phyloP scores from a whole-genome alignment of 1,140 invertebrate species.

The Dufourea novaeangliae region DNA sequence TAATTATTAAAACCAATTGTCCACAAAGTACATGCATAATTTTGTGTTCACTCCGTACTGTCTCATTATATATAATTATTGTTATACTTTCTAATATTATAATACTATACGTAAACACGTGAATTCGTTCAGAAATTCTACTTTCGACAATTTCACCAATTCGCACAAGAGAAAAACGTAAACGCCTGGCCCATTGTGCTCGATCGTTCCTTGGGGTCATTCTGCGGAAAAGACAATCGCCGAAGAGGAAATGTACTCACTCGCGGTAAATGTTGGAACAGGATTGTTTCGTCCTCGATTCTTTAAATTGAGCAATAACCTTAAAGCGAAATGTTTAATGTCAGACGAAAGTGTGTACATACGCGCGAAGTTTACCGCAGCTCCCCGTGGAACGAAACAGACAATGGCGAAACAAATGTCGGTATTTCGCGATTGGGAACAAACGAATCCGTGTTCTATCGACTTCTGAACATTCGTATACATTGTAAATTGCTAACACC shows the following conservation, averaged over 20 bases:
- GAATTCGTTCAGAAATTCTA: neutral
- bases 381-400: neutral
- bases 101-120: neutral
- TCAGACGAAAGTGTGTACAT: neutral
- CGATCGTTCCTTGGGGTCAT: neutral
- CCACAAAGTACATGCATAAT: too few relatives aligned
- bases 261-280: neutral
- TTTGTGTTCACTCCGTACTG: too few relatives aligned
- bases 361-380: neutral
- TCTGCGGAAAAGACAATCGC: conserved; percentile 1
- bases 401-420: neutral
- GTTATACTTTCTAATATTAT: too few relatives aligned
- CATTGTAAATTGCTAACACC: too few relatives aligned
- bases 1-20: too few relatives aligned
- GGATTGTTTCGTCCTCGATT: conserved; percentile 21
- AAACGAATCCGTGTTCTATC: neutral
- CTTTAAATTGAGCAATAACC: conserved; percentile 11
- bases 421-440: neutral
- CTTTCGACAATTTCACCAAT: neutral
- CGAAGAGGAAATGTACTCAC: conserved; percentile 7
- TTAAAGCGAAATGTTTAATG: neutral
- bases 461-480: too few relatives aligned
- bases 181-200: neutral
- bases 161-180: neutral
- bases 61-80: too few relatives aligned